Conservation (phyloP, 2,113 vertebrate genomes). For the Zosterops pallidus region DNA sequence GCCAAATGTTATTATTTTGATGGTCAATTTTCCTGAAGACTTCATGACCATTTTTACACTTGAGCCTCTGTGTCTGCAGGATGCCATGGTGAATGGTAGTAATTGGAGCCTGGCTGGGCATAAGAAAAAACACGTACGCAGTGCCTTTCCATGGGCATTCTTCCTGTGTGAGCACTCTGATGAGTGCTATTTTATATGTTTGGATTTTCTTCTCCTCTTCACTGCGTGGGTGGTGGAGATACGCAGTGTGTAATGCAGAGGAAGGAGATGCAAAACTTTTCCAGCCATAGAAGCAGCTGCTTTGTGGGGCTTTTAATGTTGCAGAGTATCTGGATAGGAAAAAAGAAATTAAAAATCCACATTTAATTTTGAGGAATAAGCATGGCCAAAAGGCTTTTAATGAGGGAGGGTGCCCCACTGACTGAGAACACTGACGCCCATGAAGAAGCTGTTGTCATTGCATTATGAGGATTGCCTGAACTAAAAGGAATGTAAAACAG, state of each 20-base stretch:
- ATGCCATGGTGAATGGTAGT: neutral
- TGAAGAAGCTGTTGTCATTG: neutral
- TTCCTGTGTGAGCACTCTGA: neutral
- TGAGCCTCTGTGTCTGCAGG: neutral
- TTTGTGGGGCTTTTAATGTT: neutral
- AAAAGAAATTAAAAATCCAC: neutral
- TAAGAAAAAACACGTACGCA: rapidly evolving
- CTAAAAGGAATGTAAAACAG: neutral
- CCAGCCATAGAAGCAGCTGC: neutral
- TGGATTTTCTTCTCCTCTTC: slow-evolving; percentile 2
- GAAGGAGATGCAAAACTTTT: neutral
- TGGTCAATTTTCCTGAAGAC: neutral
- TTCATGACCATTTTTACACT: neutral
- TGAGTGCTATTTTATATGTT: neutral
- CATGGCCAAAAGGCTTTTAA: neutral
- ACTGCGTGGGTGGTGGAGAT: neutral
- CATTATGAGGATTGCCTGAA: neutral
- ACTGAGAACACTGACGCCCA: neutral
- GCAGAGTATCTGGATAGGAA: neutral
- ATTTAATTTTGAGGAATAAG: neutral
- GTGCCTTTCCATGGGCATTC: neutral
- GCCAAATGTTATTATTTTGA: slow-evolving; percentile 27
- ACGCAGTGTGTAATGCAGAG: neutral
- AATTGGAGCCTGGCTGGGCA: neutral
- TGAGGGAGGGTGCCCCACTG: neutral